Conservation (phyloP, 2,797 vertebrate species). For the Chelidonichthys spinosus region DNA sequence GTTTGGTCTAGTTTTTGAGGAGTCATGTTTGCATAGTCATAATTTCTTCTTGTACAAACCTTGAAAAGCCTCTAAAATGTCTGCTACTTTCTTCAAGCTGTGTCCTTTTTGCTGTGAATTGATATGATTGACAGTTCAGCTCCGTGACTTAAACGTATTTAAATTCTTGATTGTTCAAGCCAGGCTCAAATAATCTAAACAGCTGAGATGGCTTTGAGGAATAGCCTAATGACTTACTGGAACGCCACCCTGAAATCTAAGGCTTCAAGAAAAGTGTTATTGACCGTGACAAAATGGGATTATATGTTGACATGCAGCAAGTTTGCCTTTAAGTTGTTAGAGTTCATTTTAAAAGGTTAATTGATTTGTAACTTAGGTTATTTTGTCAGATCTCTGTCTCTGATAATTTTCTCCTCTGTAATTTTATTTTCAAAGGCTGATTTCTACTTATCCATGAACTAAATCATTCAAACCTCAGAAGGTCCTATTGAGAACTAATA, state of each 20-base stretch:
- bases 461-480: background rate
- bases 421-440: conserved; percentile 8
- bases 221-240: background rate
- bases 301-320: background rate
- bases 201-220: background rate
- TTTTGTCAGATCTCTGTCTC: background rate
- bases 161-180: background rate
- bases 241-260: background rate
- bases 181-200: background rate
- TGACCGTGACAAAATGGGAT: background rate
- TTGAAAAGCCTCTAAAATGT: background rate
- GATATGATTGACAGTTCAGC: background rate
- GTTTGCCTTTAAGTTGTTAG: background rate
- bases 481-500: background rate
- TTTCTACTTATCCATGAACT: background rate
- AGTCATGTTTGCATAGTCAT: background rate
- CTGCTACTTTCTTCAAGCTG: background rate
- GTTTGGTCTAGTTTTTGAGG: background rate
- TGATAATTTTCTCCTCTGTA: background rate
- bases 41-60: background rate
- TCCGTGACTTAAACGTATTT: background rate
- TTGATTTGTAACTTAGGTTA: background rate
- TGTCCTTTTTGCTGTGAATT: background rate
- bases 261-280: conserved; percentile 4
- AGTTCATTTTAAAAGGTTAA: background rate